Evolutionary conservation across 35 echinoderm and acorn worm genomes (phyloP), one percentile per base, ranked within the genome.

Genomic region (Eucidaris tribuloides): DNA sequence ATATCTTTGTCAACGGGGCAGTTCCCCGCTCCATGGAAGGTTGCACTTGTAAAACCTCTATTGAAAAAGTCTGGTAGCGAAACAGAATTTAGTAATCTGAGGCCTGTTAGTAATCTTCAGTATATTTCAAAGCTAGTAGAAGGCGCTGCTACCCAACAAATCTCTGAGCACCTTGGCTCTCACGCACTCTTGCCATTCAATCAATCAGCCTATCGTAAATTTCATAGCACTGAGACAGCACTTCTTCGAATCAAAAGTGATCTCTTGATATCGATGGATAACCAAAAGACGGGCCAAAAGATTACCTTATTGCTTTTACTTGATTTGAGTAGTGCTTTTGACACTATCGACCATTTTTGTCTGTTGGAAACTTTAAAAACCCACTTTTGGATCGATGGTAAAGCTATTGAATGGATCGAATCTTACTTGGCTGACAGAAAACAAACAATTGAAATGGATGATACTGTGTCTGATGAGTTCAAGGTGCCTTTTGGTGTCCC

Each of bases 61-160:
- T 72, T 72, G 66, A 72, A 72, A 7, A 72, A 40, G 66, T 35
- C 66, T 0, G 66, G 34, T 35, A 33, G n/a, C 40, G 34, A 42
- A 72, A 71, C 65, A 71, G 65, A 71, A 71, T 71, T 71, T 9
- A 71, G 65, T 71, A 71, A 71, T 71, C n/a, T 71, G 28, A 32
- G 65, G 65, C 65, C 65, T n/a, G 19, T 71, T 71, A 71, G 65
- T 71, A 71, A 71, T 71, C 65, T 71, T 71, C 65, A 71, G 65
- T 71, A 40, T 71, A 71, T 71, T 71, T 71, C 32, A 17, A 71
- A 71, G 65, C 38, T 71, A 41, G 65, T 71, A 71, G 65, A 71
- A 34, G 65, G 65, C 65, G 28, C 23, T 71, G 65, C 65, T 36
- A n/a, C n/a, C n/a, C n/a, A n/a, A n/a, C 65, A 71, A n/a, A 33